Evolutionary conservation across 2,113 vertebrate genomes (phyloP).

Genomic region (Pampusana beccarii): DNA sequence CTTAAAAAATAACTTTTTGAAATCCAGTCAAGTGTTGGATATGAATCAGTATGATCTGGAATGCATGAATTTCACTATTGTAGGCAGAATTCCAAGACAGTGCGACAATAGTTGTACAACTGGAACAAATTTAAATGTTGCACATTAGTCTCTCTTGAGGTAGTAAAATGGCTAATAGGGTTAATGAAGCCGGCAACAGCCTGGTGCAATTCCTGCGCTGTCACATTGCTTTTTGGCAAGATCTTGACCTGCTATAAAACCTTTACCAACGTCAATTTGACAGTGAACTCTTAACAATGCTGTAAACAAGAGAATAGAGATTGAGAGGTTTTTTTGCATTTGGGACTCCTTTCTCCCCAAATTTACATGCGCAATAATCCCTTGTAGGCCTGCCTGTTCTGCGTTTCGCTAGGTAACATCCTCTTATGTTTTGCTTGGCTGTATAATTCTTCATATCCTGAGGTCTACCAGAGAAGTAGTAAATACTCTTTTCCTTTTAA

Average conservation of each 20-base stretch:
- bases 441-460: not conserved
- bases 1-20: not conserved
- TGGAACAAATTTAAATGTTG: not conserved
- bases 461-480: not conserved
- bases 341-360: not conserved
- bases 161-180: not conserved
- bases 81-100: not conserved
- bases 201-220: not conserved
- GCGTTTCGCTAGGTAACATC: not conserved
- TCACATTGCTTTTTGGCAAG: slow-evolving; percentile 26
- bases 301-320: not conserved
- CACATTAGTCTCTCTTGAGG: not conserved
- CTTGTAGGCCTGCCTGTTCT: not conserved
- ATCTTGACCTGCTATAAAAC: not conserved
- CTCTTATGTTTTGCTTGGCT: not conserved
- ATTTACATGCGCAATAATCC: not conserved
- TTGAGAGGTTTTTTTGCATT: not conserved
- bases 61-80: not conserved
- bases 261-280: not conserved
- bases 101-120: not conserved
- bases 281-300: not conserved
- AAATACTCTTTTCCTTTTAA: not conserved
- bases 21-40: not conserved
- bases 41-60: not conserved
- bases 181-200: slow-evolving; percentile 24